These are phyloP conservation scores for Pseudococcus longispinus DNA, from an alignment of 2,888 invertebrate species.

Conservation along the genomic window DNA sequence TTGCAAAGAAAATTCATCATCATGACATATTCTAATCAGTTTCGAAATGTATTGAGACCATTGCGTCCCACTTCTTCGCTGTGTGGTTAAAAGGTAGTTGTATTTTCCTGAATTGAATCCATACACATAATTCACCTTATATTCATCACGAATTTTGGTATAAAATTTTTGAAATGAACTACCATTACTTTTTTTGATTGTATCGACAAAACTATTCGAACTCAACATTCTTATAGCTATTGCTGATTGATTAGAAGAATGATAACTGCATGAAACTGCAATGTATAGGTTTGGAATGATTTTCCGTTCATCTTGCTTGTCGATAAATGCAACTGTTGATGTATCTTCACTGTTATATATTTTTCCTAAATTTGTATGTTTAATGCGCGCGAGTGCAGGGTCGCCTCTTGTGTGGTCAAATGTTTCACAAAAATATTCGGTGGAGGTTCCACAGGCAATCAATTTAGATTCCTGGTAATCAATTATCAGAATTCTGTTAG, in stretches of 20 bases:
- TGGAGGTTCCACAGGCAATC: slow-evolving; percentile 89
- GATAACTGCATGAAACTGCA: background rate
- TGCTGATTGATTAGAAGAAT: background rate
- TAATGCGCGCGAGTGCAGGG: slow-evolving; percentile 75
- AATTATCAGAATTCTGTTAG: slow-evolving; percentile 90
- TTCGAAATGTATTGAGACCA: slow-evolving; percentile 86
- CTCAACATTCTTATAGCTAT: background rate
- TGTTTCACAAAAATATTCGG: slow-evolving; percentile 93
- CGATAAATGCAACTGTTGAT: slow-evolving; percentile 79
- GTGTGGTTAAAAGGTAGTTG: slow-evolving; percentile 95
- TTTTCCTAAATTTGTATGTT: slow-evolving; percentile 86
- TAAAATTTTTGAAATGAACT: background rate
- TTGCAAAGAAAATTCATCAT: slow-evolving; percentile 89
- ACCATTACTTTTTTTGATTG: background rate
- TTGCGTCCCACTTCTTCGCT: slow-evolving; percentile 80
- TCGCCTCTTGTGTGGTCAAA: too few relatives aligned
- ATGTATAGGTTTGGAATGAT: background rate
- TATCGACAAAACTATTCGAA: background rate
- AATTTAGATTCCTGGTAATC: slow-evolving; percentile 83
- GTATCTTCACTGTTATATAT: slow-evolving; percentile 95
- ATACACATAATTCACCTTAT: slow-evolving; percentile 93
- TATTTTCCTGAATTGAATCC: slow-evolving; percentile 95
- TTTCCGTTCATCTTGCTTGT: background rate
- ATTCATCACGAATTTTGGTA: slow-evolving; percentile 77
- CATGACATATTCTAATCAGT: slow-evolving; percentile 93